phyloP scores from a whole-genome alignment of 2,113 vertebrate species.

The Thomomys bottae region DNA sequence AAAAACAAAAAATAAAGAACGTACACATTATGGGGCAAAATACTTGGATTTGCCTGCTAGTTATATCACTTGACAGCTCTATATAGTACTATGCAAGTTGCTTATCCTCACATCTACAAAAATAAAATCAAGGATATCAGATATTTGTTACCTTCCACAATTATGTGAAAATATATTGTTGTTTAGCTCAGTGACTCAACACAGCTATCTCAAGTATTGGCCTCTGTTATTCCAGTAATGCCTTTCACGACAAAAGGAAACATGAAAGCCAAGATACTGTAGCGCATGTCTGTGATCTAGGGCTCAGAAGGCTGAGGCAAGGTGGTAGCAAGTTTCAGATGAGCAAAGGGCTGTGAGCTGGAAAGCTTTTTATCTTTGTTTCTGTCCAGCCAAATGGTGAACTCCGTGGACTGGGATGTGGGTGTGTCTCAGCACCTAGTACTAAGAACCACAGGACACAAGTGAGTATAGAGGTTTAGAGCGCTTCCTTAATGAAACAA shows the following conservation, averaged over 20 bases:
- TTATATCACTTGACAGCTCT: not conserved
- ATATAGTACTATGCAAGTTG: not conserved
- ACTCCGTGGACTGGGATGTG: not conserved
- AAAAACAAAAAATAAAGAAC: not conserved
- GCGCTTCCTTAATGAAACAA: not conserved
- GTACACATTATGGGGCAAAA: not conserved
- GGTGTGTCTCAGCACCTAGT: not conserved
- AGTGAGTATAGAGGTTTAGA: not conserved
- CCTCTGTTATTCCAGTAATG: not conserved
- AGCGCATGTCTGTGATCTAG: too few relatives aligned
- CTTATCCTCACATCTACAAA: not conserved
- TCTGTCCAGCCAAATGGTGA: not conserved
- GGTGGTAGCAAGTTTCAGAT: not conserved
- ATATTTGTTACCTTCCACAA: not conserved
- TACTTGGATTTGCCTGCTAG: not conserved
- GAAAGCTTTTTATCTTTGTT: not conserved
- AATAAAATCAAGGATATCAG: not conserved
- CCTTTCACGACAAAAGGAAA: not conserved
- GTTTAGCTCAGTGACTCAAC: not conserved
- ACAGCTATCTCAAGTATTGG: not conserved
- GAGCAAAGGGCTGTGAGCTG: not conserved
- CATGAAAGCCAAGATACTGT: too few relatives aligned
- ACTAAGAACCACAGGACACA: not conserved
- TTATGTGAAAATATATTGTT: not conserved
- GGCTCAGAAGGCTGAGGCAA: too few relatives aligned